Evolutionary conservation across 2,797 vertebrate species (phyloP), one percentile per base, ranked within the genome.

Genomic region (Chrosomus eos): DNA sequence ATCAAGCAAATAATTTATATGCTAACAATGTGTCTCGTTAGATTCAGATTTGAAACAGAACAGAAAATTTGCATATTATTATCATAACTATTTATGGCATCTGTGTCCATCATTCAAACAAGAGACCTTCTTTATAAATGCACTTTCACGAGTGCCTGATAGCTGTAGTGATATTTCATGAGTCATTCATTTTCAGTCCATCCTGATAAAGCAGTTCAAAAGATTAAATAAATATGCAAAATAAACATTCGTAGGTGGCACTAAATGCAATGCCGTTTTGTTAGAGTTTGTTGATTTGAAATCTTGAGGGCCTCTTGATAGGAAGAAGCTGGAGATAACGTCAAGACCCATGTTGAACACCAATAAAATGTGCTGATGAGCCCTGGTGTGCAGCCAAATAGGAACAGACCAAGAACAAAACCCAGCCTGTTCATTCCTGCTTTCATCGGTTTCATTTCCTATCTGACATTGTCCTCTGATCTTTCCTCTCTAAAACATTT

Each of bases 351-450:
- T 33, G 64, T 58, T 77, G 18, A 77, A 77, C 51, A 40, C 13
- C 51, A 84, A 58, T 77, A 58, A 77, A 77, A 60, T 78, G 36
- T 60, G 36, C 8, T 60, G 74, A 84, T 78, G 51, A 84, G 73
- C 10, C 36, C 66, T 60, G 64, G 51, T 78, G 19, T n/a, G 51
- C 21, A 58, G 51, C 82, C 82, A 84, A 77, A 77, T n/a, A 84
- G 73, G 51, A 84, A 60, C 64, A 84, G 45, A 76, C 33, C 5
- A 74, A 70, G 23, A 84, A 84, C 62, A 18, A 53, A 83, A 55
- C 73, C 43, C 73, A 40, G 45, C 62, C 60, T 74, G 33, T 43
- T 81, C 31, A 40, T 28, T 38, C 51, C n/a, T 64, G 70, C 58
- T 75, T 36, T 73, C 11, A 11, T 36, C 45, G 18, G 71, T 6